Evolutionary conservation across 2,113 vertebrate species (phyloP).

Genomic region (Oncorhynchus masou): DNA sequence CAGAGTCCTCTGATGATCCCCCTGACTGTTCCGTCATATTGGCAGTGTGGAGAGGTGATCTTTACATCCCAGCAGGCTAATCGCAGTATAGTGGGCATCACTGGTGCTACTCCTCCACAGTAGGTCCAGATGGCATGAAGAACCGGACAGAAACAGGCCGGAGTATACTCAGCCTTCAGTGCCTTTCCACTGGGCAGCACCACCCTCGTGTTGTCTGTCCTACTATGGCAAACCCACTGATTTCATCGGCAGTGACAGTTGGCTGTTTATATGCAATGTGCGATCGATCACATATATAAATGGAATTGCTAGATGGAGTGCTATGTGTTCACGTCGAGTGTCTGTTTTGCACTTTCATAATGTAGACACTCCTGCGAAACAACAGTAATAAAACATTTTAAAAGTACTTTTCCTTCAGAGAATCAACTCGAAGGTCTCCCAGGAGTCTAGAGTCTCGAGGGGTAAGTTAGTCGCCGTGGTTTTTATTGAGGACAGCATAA

Average conservation of each 20-base stretch:
- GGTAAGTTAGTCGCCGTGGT: no score
- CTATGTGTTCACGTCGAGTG: slow-evolving; percentile 28
- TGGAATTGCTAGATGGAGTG: slow-evolving; percentile 35
- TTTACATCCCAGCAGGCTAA: slow-evolving; percentile 1
- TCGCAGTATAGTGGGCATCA: not conserved
- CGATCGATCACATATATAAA: slow-evolving; percentile 51
- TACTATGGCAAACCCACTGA: slow-evolving; percentile 7
- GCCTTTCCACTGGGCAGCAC: not conserved
- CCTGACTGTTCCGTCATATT: not conserved
- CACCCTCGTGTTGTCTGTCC: not conserved
- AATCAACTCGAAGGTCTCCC: slow-evolving; percentile 38
- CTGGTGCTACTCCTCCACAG: not conserved
- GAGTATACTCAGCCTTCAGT: not conserved
- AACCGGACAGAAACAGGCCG: not conserved
- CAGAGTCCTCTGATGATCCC: not conserved
- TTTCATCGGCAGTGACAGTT: slow-evolving; percentile 37
- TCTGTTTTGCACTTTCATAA: slow-evolving; percentile 47
- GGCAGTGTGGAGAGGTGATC: slow-evolving; percentile 6
- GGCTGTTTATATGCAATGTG: slow-evolving; percentile 44
- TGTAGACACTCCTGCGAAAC: slow-evolving; percentile 20
- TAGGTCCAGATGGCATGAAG: not conserved
- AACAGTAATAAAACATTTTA: not conserved
- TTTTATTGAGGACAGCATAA: no score
- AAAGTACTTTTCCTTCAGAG: slow-evolving; percentile 29
- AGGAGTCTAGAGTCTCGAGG: not conserved